Percentiles rank a stretch among this genome's conserved stretches.
These are phyloP conservation scores for Serilophus lunatus DNA, from an alignment of 2,113 vertebrate species.

Conservation along the genomic window DNA sequence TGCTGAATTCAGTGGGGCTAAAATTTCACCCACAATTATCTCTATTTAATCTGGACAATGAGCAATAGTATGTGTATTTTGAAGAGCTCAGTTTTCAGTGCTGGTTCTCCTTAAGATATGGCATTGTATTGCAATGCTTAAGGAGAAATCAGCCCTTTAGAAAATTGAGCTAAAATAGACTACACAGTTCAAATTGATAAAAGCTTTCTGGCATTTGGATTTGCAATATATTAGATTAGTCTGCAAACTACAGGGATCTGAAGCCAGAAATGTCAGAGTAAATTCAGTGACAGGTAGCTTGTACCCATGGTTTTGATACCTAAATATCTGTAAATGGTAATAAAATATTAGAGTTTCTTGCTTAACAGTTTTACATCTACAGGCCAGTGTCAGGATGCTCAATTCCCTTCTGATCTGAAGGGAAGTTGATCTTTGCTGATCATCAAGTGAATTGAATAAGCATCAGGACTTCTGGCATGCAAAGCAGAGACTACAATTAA, in stretches of 20 bases:
- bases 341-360: not conserved
- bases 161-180: not conserved
- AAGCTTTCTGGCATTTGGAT: not conserved
- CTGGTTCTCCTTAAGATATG: not conserved
- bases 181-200: not conserved
- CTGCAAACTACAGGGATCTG: not conserved
- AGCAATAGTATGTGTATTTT: not conserved
- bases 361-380: conserved; percentile 34
- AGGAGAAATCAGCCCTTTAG: not conserved
- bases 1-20: not conserved
- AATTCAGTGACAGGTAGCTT: not conserved
- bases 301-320: not conserved
- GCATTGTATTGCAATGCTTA: not conserved
- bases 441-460: conserved; percentile 9
- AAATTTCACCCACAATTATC: not conserved
- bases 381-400: not conserved
- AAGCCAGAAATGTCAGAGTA: not conserved
- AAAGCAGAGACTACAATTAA: conserved; percentile 30
- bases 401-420: not conserved
- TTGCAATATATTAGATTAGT: not conserved
- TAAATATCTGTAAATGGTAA: not conserved
- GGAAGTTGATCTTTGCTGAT: conserved; percentile 7
- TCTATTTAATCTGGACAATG: not conserved
- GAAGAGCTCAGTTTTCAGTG: not conserved
- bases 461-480: conserved; percentile 14